Percentiles rank a stretch among this genome's conserved stretches.
Evolutionary conservation across 23 tunicate genomes (phyloP).

Genomic region (Halocynthia roretzi): DNA sequence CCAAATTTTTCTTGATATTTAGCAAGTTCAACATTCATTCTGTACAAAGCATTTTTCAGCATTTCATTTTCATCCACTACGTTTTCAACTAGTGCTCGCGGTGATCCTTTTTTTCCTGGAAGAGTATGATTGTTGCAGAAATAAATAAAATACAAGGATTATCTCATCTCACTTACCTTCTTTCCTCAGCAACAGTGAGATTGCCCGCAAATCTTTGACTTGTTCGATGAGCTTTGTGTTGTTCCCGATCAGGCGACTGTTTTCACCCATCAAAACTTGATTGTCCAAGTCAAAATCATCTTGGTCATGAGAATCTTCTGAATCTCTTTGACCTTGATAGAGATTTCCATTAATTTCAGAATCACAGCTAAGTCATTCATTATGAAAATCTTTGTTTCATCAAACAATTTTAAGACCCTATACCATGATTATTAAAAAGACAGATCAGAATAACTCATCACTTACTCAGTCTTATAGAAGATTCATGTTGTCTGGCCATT

Average conservation of each 20-base stretch:
- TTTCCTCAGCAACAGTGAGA: not conserved
- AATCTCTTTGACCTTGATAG: not conserved
- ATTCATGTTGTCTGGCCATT: conserved; percentile 42
- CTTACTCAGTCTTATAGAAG: conserved; percentile 22
- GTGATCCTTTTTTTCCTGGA: conserved; percentile 21
- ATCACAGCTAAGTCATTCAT: too few species aligned
- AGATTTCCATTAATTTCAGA: not conserved
- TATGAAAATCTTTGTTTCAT: too few species aligned
- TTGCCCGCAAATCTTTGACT: not conserved
- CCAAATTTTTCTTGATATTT: conserved; percentile 66
- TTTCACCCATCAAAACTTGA: conserved; percentile 26
- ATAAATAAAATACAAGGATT: not conserved
- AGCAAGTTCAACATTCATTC: conserved; percentile 52
- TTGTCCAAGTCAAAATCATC: conserved; percentile 18
- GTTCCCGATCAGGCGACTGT: not conserved
- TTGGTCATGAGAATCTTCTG: conserved; percentile 11
- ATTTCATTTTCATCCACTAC: conserved; percentile 61
- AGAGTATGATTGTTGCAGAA: not conserved
- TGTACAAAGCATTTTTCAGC: conserved; percentile 37
- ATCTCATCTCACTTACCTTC: conserved; percentile 1
- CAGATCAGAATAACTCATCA: too few species aligned
- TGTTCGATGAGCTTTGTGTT: conserved; percentile 13
- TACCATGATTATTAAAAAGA: too few species aligned
- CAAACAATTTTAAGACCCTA: too few species aligned
- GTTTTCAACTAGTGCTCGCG: conserved; percentile 39